A percentile compares a stretch with the other conserved stretches of the same genome.
Conservation (phyloP, 2,888 invertebrate genomes). For the Aphidius colemani region DNA sequence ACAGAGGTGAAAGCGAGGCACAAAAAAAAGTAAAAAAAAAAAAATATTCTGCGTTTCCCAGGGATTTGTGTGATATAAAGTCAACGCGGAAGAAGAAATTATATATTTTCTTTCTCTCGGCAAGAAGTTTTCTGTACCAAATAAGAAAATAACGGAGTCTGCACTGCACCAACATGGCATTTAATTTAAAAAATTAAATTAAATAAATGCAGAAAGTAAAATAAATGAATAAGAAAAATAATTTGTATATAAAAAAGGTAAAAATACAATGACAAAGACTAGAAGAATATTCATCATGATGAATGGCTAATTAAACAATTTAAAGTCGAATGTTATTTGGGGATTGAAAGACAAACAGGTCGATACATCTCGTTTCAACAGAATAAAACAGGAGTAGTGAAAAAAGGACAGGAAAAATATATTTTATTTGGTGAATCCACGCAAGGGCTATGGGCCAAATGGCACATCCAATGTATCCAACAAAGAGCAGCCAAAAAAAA, state of each 20-base stretch:
- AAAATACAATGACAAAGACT: conserved; percentile 4
- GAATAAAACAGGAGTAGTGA: conserved; percentile 56
- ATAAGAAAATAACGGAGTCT: neutral
- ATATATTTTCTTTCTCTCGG: neutral
- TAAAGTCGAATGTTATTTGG: conserved; percentile 47
- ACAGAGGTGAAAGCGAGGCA: conserved; percentile 41
- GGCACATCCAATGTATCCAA: conserved; percentile 15
- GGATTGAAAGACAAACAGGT: conserved; percentile 53
- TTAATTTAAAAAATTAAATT: neutral
- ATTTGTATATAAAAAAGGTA: conserved; percentile 7
- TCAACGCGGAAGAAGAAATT: neutral
- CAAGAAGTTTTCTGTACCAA: neutral
- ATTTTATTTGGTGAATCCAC: neutral
- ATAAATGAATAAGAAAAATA: conserved; percentile 3
- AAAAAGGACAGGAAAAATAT: neutral
- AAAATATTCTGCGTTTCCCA: neutral
- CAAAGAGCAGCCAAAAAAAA: conserved; percentile 11
- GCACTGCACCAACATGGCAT: neutral
- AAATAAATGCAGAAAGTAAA: neutral
- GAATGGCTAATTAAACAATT: conserved; percentile 58
- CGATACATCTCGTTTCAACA: conserved; percentile 60
- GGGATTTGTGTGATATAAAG: conserved; percentile 4
- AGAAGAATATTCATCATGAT: conserved; percentile 34
- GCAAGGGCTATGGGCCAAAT: conserved; percentile 21
- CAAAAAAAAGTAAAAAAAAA: neutral